Base-by-base conservation (phyloP, 2,888 invertebrate species). In the Entomobrya proxima region DNA sequence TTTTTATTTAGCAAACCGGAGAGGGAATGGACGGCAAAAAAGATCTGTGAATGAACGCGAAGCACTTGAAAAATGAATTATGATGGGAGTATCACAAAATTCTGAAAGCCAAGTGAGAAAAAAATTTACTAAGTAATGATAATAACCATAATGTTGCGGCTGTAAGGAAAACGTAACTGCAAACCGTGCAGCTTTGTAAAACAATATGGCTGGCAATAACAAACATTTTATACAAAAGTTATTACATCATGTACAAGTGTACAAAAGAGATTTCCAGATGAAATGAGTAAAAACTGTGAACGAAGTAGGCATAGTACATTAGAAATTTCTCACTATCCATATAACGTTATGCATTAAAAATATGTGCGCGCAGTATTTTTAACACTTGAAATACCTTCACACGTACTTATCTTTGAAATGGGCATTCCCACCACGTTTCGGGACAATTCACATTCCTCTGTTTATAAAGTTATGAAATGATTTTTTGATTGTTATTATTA, bases 371-470 rank as follows among this genome's bases (percentile, higher is more conserved):
- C n/a, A n/a, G n/a, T n/a, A n/a, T n/a, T 74, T 74, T 74, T 58
- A 74, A 74, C 81, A 72, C 74, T 81, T 81, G 72, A 81, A 74
- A 81, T 81, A 15, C 81, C 74, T 81, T 81, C 58, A 81, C 81
- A 81, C 81, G 52, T 74, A 81, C 72, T 74, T 72, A 74, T 72
- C 44, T 44, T 18, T 24, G 2, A 55, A 80, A 78, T 47, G 61
- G 64, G 13, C 44, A 77, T 77, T 75, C 52, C 52, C 3, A 35
- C 72, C 44, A 30, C 47, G 32, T 74, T 74, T 52, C 52, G 37
- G 67, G 21, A 21, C 67, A 67, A 30, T 47, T 27, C 55, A 67
- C 44, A 61, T 61, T 61, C 77, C 40, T 78, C 2, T 6, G 3
- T 13, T 13, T 15, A 27, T 74, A 27, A 21, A 13, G 50, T 27